Evolutionary conservation across 2,797 vertebrate genomes (phyloP).

Genomic region (Ctenochaetus hawaiiensis): DNA sequence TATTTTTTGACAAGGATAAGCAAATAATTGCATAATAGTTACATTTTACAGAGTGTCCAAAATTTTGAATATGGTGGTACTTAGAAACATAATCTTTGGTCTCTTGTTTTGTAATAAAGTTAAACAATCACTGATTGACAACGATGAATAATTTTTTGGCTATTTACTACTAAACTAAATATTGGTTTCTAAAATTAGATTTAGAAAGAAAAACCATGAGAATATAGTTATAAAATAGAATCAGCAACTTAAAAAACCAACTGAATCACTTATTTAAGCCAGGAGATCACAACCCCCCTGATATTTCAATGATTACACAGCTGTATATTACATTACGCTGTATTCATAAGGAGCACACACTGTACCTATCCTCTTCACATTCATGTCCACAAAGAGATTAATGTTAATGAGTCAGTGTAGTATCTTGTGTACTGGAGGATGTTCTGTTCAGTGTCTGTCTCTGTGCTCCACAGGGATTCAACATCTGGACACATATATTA

Average conservation of each 20-base stretch:
- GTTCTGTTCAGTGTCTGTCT: slow-evolving; percentile 47
- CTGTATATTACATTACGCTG: neutral
- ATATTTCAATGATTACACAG: neutral
- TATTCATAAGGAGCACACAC: neutral
- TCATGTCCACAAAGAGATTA: slow-evolving; percentile 15
- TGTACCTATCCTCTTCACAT: neutral
- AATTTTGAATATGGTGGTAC: too few relatives aligned
- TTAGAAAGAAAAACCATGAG: neutral
- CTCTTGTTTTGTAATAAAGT: too few relatives aligned
- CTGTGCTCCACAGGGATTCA: slow-evolving; percentile 27
- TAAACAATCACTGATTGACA: too few relatives aligned
- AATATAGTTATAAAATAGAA: neutral
- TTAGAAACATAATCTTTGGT: too few relatives aligned
- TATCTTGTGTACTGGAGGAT: slow-evolving; percentile 13
- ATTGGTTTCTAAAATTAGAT: neutral
- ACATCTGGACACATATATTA: slow-evolving; percentile 67
- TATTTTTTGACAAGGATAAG: too few relatives aligned
- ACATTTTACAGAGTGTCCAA: too few relatives aligned
- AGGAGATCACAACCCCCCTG: neutral
- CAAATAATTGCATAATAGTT: too few relatives aligned
- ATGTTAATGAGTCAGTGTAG: slow-evolving; percentile 24
- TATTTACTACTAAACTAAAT: neutral
- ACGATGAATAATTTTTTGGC: neutral
- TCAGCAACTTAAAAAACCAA: neutral
- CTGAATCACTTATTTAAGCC: neutral